Percentiles rank a stretch among this genome's conserved stretches.
Conservation (phyloP, 2,113 vertebrate genomes). For the Anguilla rostrata region DNA sequence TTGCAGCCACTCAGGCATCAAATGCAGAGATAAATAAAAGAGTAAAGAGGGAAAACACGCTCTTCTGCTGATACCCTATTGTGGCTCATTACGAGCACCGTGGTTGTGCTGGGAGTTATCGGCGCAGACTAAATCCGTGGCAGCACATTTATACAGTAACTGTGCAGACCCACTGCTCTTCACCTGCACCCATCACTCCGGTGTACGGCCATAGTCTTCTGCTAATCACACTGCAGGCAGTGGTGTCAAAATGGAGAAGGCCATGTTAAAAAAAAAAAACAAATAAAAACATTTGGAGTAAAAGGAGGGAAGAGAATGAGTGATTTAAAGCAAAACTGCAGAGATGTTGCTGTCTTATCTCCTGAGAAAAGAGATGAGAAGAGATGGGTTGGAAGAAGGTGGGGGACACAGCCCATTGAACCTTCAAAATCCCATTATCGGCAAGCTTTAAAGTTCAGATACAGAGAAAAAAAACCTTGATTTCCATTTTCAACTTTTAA, state of each 20-base stretch:
- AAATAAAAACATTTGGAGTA: not conserved
- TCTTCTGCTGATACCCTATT: not conserved
- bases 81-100: not conserved
- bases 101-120: not conserved
- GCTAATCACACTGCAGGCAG: not conserved
- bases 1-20: slow-evolving; percentile 6
- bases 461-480: not conserved
- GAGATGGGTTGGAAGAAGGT: not conserved
- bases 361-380: not conserved
- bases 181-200: not conserved
- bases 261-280: not conserved
- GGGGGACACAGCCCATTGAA: not conserved
- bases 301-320: not conserved
- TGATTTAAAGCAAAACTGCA: not conserved
- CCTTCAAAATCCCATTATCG: slow-evolving; percentile 16
- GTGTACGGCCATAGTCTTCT: not conserved
- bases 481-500: slow-evolving; percentile 9
- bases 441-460: slow-evolving; percentile 4
- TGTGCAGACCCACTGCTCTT: not conserved
- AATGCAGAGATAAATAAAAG: slow-evolving; percentile 7
- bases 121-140: not conserved
- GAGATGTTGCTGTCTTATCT: not conserved
- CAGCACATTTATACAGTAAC: not conserved
- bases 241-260: not conserved
- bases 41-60: not conserved